Percentiles rank a stretch among this genome's conserved stretches.
phyloP scores from a whole-genome alignment of 1,140 invertebrate genomes.

The Atta cephalotes region DNA sequence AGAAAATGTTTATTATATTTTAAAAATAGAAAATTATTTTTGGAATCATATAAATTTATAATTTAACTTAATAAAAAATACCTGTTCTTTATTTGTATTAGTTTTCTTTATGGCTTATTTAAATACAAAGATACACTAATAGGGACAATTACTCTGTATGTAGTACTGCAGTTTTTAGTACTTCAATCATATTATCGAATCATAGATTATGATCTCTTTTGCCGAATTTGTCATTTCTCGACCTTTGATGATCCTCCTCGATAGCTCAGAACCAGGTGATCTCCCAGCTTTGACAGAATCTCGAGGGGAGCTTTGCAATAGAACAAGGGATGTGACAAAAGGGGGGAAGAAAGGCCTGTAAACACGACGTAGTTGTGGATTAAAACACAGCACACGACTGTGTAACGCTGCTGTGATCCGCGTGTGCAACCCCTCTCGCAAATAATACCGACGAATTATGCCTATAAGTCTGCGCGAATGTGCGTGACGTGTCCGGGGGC shows the following conservation, averaged over 20 bases:
- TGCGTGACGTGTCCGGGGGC: conserved; percentile 78
- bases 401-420: conserved; percentile 18
- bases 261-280: neutral
- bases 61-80: too few relatives aligned
- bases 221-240: neutral
- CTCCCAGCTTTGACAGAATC: conserved; percentile 19
- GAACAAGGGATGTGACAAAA: conserved; percentile 27
- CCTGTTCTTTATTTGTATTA: too few relatives aligned
- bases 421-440: conserved; percentile 71
- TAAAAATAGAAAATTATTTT: too few relatives aligned
- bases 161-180: neutral
- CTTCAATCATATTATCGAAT: neutral
- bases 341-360: conserved; percentile 59
- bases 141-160: neutral
- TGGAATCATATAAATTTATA: too few relatives aligned
- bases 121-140: too few relatives aligned
- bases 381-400: conserved; percentile 70
- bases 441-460: conserved; percentile 81
- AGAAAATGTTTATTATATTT: too few relatives aligned
- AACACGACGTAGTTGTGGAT: conserved; percentile 67
- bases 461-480: conserved; percentile 79
- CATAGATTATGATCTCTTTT: neutral
- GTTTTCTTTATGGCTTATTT: too few relatives aligned
- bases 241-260: neutral
- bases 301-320: conserved; percentile 20